A percentile compares a stretch with the other conserved stretches of the same genome.
These are phyloP conservation scores for Caenorhabditis inopinata DNA, from an alignment of 1,140 invertebrate genomes.

Conservation along the genomic window DNA sequence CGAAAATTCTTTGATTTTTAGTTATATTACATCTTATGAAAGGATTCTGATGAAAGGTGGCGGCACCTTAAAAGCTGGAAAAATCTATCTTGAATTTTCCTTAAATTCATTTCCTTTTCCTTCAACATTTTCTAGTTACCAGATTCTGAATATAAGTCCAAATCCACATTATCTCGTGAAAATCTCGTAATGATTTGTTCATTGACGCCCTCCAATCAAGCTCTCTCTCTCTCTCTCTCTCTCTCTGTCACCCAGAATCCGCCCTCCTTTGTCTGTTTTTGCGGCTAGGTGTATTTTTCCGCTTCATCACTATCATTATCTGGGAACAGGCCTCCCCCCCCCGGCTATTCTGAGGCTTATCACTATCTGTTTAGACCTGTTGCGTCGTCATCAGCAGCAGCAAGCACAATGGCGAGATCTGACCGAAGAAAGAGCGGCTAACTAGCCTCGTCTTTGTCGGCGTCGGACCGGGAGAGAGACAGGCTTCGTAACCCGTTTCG, in stretches of 20 bases:
- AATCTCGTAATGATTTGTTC: constrained; percentile 26
- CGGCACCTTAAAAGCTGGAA: too few relatives aligned
- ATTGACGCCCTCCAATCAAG: too few relatives aligned
- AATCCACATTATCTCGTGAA: neutral
- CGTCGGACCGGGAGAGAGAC: neutral
- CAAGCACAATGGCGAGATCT: neutral
- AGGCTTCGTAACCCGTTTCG: constrained; percentile 3
- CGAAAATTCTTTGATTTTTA: too few relatives aligned
- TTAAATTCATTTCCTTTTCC: too few relatives aligned
- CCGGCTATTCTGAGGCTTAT: too few relatives aligned
- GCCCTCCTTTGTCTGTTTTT: constrained; percentile 22
- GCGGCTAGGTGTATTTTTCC: constrained; percentile 6
- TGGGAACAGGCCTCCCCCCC: constrained; percentile 2
- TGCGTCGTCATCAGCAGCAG: constrained; percentile 5
- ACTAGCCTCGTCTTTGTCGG: constrained; percentile 4
- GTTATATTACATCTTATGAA: too few relatives aligned
- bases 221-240: neutral
- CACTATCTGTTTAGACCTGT: constrained; percentile 20
- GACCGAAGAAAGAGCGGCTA: neutral
- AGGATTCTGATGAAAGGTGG: too few relatives aligned
- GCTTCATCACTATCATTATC: neutral
- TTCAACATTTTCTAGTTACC: too few relatives aligned
- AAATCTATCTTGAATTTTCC: too few relatives aligned
- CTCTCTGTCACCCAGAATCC: too few relatives aligned
- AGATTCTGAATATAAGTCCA: too few relatives aligned